Conservation (phyloP, 2,113 vertebrate genomes). For the Pseudorhombus dupliciocellatus region DNA sequence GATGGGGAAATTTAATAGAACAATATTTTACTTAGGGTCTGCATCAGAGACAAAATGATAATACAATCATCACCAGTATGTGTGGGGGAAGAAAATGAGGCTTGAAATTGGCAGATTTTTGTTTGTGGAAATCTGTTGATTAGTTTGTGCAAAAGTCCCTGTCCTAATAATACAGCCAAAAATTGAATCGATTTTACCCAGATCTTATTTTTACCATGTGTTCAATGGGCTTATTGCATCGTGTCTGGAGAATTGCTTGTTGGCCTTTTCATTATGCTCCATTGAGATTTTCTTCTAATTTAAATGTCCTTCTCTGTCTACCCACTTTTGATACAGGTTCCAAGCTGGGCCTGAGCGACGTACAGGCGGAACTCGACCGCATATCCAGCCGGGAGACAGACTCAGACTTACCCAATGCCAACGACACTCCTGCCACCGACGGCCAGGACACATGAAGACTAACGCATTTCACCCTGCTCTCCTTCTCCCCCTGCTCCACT, state of each 20-base stretch:
- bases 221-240: conserved; percentile 30
- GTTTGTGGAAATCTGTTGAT: no score
- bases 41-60: no score
- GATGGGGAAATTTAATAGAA: background rate
- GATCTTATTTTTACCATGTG: conserved; percentile 60
- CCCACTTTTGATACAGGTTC: conserved; percentile 82
- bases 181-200: conserved; percentile 6
- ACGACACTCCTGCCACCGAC: conserved; percentile 88
- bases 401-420: conserved; percentile 83
- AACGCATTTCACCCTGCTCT: conserved; percentile 53
- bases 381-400: conserved; percentile 92
- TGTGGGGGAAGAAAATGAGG: background rate
- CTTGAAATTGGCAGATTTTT: background rate
- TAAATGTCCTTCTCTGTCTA: background rate
- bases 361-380: conserved; percentile 97
- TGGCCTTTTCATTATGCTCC: background rate
- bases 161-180: background rate
- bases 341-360: conserved; percentile 94
- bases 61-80: no score
- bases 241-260: background rate
- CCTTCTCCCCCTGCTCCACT: conserved; percentile 71
- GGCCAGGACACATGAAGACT: conserved; percentile 93
- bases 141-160: background rate
- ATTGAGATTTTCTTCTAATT: background rate
- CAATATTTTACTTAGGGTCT: background rate